Evolutionary conservation across 1,140 invertebrate species (phyloP), one percentile per base, ranked within the genome.

Genomic region (Bilobella aurantiaca): DNA sequence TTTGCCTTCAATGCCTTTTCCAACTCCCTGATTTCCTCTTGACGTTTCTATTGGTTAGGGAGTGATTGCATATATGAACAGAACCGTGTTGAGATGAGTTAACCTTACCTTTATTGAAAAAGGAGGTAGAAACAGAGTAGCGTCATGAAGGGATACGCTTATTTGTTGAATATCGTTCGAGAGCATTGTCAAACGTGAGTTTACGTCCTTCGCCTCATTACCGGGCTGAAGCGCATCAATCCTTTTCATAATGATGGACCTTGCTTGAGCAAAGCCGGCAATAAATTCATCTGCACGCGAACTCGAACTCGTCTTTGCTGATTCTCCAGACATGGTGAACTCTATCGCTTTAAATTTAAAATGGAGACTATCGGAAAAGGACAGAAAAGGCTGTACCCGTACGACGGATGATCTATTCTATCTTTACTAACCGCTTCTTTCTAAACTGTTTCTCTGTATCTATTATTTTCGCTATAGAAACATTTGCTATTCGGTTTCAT

Each of bases 11-110:
- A 82, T 75, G 83, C 81, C 14, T 80, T 81, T 70, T 88, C 85
- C 18, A 96, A 75, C 60, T 85, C 81, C 73, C 87, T 85, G n/a
- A 95, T 78, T 16, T 81, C 81, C 72, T 89, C 85, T 73, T 93
- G 87, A n/a, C 70, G 65, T 29, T 65, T 66, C 68, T 71, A 47
- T 12, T 31, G 42, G 5, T 12, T 56, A 34, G 27, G 63, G 25
- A 25, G 21, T 58, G 8, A 66, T 12, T 12, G 21, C 30, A 60
- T 65, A 42, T 60, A 8, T 53, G n/a, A 14, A 28, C 57, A 25
- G 29, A 3, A 30, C 49, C 37, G 27, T 27, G 12, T 25, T 59
- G 21, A 63, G n/a, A 29, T 60, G 57, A 21, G 30, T 29, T 42
- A 28, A 8, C 56, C 29, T 58, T 53, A 72, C 70, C 67, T 72